phyloP scores from a whole-genome alignment of 2,113 vertebrate species.

The Brachyhypopomus occidentalis region DNA sequence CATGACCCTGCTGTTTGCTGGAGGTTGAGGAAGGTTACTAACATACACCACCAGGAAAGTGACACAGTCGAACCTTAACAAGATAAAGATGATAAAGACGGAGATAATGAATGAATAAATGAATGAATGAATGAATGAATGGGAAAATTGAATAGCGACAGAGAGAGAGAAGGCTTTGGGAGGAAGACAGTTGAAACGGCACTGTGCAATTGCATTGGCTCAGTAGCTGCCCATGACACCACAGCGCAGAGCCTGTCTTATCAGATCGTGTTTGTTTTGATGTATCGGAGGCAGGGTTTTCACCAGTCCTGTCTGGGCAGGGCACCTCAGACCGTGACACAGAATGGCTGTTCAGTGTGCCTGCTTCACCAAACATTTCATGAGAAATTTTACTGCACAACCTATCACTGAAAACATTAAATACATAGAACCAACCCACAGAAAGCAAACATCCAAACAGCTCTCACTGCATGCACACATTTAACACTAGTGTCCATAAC shows the following conservation, averaged over 20 bases:
- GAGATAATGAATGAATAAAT: neutral
- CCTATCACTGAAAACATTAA: slow-evolving; percentile 30
- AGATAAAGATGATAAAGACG: neutral
- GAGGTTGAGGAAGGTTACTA: neutral
- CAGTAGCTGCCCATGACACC: neutral
- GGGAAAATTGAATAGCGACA: neutral
- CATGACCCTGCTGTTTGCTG: neutral
- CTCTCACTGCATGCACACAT: neutral
- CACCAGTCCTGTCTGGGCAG: neutral
- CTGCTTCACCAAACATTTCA: slow-evolving; percentile 25
- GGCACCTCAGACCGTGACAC: neutral
- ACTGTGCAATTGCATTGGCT: slow-evolving; percentile 29
- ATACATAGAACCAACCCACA: neutral
- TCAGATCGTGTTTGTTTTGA: slow-evolving; percentile 49
- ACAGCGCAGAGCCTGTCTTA: slow-evolving; percentile 1
- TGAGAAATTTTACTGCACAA: slow-evolving; percentile 45
- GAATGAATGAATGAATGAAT: too few species aligned
- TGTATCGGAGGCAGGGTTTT: slow-evolving; percentile 43
- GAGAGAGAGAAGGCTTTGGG: neutral
- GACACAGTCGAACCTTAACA: neutral
- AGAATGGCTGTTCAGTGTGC: slow-evolving; percentile 37
- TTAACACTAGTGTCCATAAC: neutral
- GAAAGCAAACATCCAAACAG: neutral
- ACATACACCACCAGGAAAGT: slow-evolving; percentile 1
- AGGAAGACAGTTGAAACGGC: neutral